Base-by-base conservation (phyloP, 2,113 vertebrate species). In the Dromas ardeola region DNA sequence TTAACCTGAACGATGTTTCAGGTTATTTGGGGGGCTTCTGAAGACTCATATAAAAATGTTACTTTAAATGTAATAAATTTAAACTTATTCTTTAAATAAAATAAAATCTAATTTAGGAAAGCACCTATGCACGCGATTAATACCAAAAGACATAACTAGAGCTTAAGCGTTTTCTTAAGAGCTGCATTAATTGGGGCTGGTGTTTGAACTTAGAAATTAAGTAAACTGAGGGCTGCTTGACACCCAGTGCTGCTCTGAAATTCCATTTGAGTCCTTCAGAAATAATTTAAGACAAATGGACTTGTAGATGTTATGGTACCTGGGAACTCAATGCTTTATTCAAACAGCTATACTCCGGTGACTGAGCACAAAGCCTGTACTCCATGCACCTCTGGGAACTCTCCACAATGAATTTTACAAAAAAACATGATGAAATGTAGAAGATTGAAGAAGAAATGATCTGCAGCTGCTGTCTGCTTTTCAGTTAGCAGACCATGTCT, bases 401-500 rank as follows among this genome's bases (percentile, higher is more conserved):
- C 26, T 58, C 49, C 20, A 66, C 47, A 17, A 15, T 62, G 58
- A 90, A 45, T 79, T 91, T 47, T n/a, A 62, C 10, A 32, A 71
- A 50, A 42, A 73, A 73, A 45, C 4, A 34, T 5, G 5, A 61
- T 47, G 80, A 80, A 74, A 92, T 34, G 16, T 80, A 62, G 52
- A 86, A 89, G 47, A 81, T 17, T 43, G 70, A 78, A 93, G 69
- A 90, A 87, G 55, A 91, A 96, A 94, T 65, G 30, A 72, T 52
- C n/a, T 93, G 61, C 93, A 97, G 91, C 94, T 96, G 88, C 67
- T 81, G 90, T 95, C 90, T 97, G 83, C 61, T 95, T 95, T 97
- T 93, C 87, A 55, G 93, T 94, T 96, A 97, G 76, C 77, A 96
- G 94, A 95, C 88, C 88, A 69, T 97, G 81, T 90, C 95, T 92